These are phyloP conservation scores for Fulmarus glacialis DNA, from an alignment of 2,113 vertebrate genomes.

Conservation along the genomic window DNA sequence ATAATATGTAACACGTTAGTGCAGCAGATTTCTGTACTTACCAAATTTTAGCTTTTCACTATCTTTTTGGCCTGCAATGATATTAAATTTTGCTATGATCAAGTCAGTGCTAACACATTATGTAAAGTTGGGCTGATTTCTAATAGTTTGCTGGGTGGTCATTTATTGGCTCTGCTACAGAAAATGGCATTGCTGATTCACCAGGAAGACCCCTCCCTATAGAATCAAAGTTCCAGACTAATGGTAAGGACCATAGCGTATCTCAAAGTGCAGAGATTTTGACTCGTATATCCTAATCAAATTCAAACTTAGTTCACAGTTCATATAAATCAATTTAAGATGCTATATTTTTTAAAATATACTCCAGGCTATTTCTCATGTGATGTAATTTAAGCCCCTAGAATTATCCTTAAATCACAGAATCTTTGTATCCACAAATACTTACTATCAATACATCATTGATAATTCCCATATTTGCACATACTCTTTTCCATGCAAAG, in stretches of 20 bases:
- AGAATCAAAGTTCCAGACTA: background rate
- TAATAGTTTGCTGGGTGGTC: background rate
- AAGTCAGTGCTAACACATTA: background rate
- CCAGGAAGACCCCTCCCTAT: background rate
- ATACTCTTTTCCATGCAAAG: background rate
- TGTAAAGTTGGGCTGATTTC: background rate
- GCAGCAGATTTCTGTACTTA: background rate
- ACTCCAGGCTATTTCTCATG: background rate
- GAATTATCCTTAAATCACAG: background rate
- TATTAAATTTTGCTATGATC: background rate
- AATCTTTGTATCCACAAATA: background rate
- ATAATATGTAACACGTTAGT: background rate
- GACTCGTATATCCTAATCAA: background rate
- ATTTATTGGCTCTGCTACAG: background rate
- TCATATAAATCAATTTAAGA: background rate
- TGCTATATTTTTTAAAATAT: background rate
- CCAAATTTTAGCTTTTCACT: background rate
- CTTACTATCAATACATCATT: background rate
- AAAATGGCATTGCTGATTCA: background rate
- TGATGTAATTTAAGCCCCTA: background rate
- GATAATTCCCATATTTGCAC: background rate
- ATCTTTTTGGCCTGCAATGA: background rate
- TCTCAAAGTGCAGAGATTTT: background rate
- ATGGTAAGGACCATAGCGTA: background rate
- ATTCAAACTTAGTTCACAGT: background rate